Conservation (phyloP, 2,797 vertebrate species). For the Capromys pilorides region DNA sequence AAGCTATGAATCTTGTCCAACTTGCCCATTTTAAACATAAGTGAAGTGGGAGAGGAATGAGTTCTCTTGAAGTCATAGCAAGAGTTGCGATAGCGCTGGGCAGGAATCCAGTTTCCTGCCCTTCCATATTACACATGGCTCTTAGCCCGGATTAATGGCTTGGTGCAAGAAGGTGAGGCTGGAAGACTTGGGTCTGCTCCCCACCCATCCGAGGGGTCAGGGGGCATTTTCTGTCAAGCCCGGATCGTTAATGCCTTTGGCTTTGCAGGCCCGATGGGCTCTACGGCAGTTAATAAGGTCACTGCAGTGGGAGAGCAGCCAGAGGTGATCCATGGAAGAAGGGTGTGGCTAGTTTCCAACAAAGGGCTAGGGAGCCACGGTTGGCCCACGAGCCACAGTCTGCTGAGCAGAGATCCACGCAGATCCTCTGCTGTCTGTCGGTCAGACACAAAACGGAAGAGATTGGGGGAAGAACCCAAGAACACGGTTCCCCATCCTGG, state of each 20-base stretch:
- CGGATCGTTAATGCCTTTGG: constrained; percentile 28
- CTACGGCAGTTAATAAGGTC: neutral
- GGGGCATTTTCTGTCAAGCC: neutral
- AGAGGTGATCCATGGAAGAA: neutral
- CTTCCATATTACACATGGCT: neutral
- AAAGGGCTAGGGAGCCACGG: neutral
- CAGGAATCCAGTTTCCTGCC: neutral
- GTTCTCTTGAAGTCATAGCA: neutral
- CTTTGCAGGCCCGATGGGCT: neutral
- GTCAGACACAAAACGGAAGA: neutral
- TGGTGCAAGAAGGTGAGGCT: neutral
- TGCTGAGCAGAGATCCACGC: neutral
- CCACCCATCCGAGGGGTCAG: neutral
- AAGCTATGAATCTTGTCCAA: neutral
- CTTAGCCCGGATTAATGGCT: neutral
- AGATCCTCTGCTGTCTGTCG: neutral
- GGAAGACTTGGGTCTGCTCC: neutral
- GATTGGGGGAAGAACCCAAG: fast-evolving
- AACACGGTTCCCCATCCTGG: fast-evolving
- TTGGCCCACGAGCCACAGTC: neutral
- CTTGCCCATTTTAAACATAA: constrained; percentile 8
- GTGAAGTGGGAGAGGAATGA: neutral
- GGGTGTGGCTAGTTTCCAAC: neutral
- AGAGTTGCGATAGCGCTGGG: constrained; percentile 5
- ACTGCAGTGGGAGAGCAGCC: neutral